Evolutionary conservation across 2,797 vertebrate genomes (phyloP), one percentile per base, ranked within the genome.

Genomic region (Crypturellus tataupa): DNA sequence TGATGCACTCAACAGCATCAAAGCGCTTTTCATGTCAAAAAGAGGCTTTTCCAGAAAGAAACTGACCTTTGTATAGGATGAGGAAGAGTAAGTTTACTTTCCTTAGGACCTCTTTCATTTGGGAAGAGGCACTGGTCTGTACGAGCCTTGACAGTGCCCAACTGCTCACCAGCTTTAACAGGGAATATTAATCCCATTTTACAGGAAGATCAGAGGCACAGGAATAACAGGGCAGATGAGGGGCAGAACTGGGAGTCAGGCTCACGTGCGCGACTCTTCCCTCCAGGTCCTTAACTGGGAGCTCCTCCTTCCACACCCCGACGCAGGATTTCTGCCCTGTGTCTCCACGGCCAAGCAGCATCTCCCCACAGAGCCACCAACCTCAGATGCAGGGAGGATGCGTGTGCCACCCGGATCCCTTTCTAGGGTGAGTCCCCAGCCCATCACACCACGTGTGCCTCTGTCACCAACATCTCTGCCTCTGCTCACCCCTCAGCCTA

Each of bases 241-340:
- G 20, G 59, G 42, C 16, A 56, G 35, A 20, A 51, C 8, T 11
- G 76, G 20, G 12, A 89, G 65, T 16, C 23, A 29, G 53, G 44
- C 53, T 60, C 2, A 1, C 24, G 27, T 25, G 12, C 42, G 40
- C 53, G 47, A 91, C 67, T 82, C 21, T 7, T n/a, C 31, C 31
- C 60, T 23, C 42, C 17, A 46, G 15, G 19, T 69, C 47, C 59
- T 53, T 71, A 44, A 40, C 17, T 58, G 56, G 49, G 37, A 23
- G 20, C 56, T 19, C 19, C 0, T 12, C n/a, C 47, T 68, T 60
- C 42, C n/a, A 79, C 56, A 40, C 39, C 31, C 5, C 0, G 0
- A 59, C 16, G 19, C n/a, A 9, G 20, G 12, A 49, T n/a, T 85
- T 89, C 24, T 58, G n/a, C n/a, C 12, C 12, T 33, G 4, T 31